Evolutionary conservation across 2,888 invertebrate genomes (phyloP), one percentile per base, ranked within the genome.

Genomic region (Synergus gifuensis): DNA sequence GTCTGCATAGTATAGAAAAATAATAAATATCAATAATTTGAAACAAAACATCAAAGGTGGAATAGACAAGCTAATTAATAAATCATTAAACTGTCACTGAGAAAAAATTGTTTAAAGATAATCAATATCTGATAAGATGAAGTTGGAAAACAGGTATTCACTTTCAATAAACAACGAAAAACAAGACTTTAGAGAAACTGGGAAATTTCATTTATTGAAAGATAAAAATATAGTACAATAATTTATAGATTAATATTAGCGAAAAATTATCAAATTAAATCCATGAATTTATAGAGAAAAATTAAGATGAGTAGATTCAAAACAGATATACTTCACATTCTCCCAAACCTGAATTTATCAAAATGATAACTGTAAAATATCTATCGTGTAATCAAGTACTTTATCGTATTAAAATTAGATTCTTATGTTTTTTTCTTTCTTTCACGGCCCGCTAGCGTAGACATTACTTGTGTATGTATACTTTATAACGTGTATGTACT

Each of bases 371-470:
- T 81, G 84, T 86, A 79, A 64, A 78, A 76, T 79, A 79, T 79
- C 78, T 84, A 81, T 82, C 78, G 67, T 78, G 81, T 79, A 81
- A 82, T 79, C 64, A 67, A 82, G 82, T 84, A 67, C 67, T 84
- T 87, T 86, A 86, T 85, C 82, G 82, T 87, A 85, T 85, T 87
- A 89, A 88, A 88, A 89, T 87, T 89, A 88, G 78, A 77, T 84
- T 86, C 78, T 79, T 83, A 79, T 79, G 79, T 81, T 80, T 79
- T 83, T 81, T 66, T 80, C 49, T 83, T 84, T 82, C 82, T 78
- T 83, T 87, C 82, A 84, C 84, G 81, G 85, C 84, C 85, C 84
- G 83, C 85, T 86, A 85, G 84, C 84, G 86, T 88, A 87, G 83
- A 83, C 86, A 86, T 86, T 85, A 80, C 81, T 77, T 85, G 84